A percentile compares a stretch with the other conserved stretches of the same genome.
phyloP scores from a whole-genome alignment of 1,140 invertebrate genomes.

The Drosophila cardini region DNA sequence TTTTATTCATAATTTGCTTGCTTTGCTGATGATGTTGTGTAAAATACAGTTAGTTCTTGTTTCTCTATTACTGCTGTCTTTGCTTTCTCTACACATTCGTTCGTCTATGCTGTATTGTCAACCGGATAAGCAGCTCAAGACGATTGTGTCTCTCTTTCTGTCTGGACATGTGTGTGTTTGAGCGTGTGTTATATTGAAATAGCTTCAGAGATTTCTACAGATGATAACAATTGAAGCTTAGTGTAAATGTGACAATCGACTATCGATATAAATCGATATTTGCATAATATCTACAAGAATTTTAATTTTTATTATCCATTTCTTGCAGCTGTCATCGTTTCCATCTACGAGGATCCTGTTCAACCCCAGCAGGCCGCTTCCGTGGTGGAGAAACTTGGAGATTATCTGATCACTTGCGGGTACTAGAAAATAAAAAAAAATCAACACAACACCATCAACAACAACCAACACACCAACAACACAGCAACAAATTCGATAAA shows the following conservation, averaged over 20 bases:
- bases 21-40: constrained; percentile 47
- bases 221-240: constrained; percentile 31
- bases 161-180: constrained; percentile 9
- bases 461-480: constrained; percentile 49
- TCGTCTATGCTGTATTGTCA: constrained; percentile 59
- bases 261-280: background rate
- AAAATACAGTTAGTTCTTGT: constrained; percentile 76
- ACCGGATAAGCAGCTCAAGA: constrained; percentile 56
- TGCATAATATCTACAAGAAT: background rate
- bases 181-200: constrained; percentile 16
- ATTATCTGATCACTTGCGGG: constrained; percentile 96
- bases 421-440: constrained; percentile 89
- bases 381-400: constrained; percentile 97
- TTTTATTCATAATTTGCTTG: constrained; percentile 76
- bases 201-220: constrained; percentile 28
- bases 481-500: constrained; percentile 70
- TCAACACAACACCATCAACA: constrained; percentile 66
- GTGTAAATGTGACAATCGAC: background rate
- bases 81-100: constrained; percentile 66
- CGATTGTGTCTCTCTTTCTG: background rate
- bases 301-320: constrained; percentile 59
- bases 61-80: constrained; percentile 40
- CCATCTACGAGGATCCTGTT: constrained; percentile 96
- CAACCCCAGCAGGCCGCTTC: constrained; percentile 97
- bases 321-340: constrained; percentile 93